A percentile compares a stretch with the other conserved stretches of the same genome.
These are phyloP conservation scores for Phylloscopus whistleri DNA, from an alignment of 2,113 vertebrate genomes.

Conservation along the genomic window DNA sequence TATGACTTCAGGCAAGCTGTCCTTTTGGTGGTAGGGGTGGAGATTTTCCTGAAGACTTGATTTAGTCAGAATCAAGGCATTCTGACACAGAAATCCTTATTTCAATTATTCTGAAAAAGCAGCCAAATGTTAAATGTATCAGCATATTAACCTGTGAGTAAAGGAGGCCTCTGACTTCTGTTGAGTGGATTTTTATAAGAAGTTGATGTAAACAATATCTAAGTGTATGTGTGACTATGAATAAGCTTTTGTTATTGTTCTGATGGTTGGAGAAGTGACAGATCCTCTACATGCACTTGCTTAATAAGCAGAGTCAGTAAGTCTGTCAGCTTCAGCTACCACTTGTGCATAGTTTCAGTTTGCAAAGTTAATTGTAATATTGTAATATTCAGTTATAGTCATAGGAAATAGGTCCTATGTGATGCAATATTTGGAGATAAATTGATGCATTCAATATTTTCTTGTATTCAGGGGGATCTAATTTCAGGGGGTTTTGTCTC, in stretches of 20 bases:
- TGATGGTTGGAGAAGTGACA: neutral
- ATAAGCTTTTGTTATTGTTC: neutral
- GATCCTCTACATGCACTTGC: neutral
- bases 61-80: conserved; percentile 73
- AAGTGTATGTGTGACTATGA: neutral
- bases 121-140: conserved; percentile 51
- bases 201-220: neutral
- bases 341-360: neutral
- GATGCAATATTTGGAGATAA: neutral
- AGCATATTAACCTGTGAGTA: conserved; percentile 42
- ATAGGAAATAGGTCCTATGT: neutral
- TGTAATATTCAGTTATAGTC: neutral
- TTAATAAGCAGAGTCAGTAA: neutral
- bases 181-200: neutral
- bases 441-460: neutral
- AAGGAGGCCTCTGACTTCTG: neutral
- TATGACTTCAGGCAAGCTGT: conserved; percentile 76
- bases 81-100: conserved; percentile 65
- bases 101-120: conserved; percentile 67
- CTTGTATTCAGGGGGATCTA: neutral
- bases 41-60: conserved; percentile 71
- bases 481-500: neutral
- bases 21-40: conserved; percentile 36
- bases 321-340: neutral
- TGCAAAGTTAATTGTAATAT: neutral